Base-by-base conservation (phyloP, 2,113 vertebrate genomes). In the Odontophorus gujanensis region DNA sequence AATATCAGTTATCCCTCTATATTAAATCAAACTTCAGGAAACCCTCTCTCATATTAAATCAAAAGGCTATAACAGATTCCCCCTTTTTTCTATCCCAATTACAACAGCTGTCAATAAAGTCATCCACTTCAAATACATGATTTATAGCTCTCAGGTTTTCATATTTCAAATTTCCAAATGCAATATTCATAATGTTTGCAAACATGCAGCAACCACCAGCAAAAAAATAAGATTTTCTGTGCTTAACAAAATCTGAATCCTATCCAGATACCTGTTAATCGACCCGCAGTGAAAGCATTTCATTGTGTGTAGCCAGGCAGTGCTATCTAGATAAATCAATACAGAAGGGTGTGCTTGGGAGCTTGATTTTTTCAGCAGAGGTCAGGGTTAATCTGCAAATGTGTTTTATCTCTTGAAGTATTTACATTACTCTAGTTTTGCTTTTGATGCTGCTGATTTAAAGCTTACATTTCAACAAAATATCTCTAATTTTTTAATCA, bases 301-400 rank as follows among this genome's bases (percentile, higher is more conserved):
- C 81, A 69, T 78, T 92, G 66, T 79, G 34, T 75, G 50, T 62
- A 89, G 48, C 51, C 87, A 97, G 73, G 58, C 83, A 94, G 63
- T 17, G 47, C 50, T 95, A 20, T 78, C 95, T 95, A 95, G 93
- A 91, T 43, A 95, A 91, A 97, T 94, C 58, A 94, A 89, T 92
- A 93, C 28, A 93, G 81, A 96, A 93, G 58, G 90, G 75, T 93
- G 8, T 79, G 75, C 74, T 94, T 85, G 42, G 43, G 68, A 92
- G 20, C 77, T 68, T 86, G 72, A 92, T 20, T 77, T 72, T 87
- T 89, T 83, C 96, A 94, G 65, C 42, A 92, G 88, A 61, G 47
- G 32, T 93, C 83, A 71, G 88, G 85, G 76, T 95, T 95, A 95
- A 96, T 87, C 91, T 94, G 59, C 36, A 97, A 95, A 95, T 93